Evolutionary conservation across 2,797 vertebrate genomes (phyloP), one percentile per base, ranked within the genome.

Genomic region (Neoniphon sammara): DNA sequence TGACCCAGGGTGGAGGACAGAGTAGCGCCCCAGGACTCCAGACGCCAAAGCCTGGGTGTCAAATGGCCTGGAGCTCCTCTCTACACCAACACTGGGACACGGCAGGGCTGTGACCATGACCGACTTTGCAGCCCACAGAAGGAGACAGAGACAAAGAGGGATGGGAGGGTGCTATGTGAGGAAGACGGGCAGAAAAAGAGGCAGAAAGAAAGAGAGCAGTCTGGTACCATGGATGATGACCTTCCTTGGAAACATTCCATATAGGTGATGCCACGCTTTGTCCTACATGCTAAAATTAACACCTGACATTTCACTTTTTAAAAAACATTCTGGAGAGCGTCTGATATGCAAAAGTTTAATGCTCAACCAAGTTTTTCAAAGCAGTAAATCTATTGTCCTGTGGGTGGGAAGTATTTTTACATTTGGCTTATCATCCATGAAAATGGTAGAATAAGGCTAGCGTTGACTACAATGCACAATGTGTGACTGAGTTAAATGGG

Each of bases 81-180:
- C 78, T 65, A 68, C 74, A 75, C 81, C 55, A 82, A 88, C 89
- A 83, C 71, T 81, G 84, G 87, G 80, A 91, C 87, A 70, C 55
- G 74, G 86, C 78, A 74, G 78, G 88, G 89, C 90, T 90, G 86
- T 92, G 93, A 92, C 92, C 92, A 91, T 93, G 92, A 93, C 93
- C 91, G 92, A 93, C 89, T 92, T 93, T 91, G 88, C 83, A 91
- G 84, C 82, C 87, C 90, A 78, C 81, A 88, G 87, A 90, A 91
- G 90, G 90, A 91, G 87, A 90, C 79, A 75, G 78, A 90, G 86
- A 87, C 83, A 90, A 85, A 86, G 85, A 88, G 85, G 85, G 87
- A 85, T 81, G 85, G 84, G 86, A 84, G 77, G 82, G 78, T 73
- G 75, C 59, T 67, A 42, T 49, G 81, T 66, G 81, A 81, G 78